Evolutionary conservation across 2,797 vertebrate species (phyloP).

Genomic region (Aldrovandia affinis): DNA sequence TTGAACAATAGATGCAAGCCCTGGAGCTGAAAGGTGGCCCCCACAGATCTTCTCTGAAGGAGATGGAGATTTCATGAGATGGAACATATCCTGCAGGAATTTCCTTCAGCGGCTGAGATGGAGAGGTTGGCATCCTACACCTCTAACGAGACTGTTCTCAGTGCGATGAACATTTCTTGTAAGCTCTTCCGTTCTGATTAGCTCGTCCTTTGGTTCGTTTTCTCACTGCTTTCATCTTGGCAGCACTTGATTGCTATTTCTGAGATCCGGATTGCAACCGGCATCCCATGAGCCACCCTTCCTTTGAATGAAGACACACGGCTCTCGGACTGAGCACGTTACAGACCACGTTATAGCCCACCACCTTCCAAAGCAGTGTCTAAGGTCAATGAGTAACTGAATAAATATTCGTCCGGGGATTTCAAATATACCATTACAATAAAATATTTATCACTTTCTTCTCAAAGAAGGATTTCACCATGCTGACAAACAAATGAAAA

Average conservation of each 20-base stretch:
- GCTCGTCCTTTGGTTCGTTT: constrained; percentile 32
- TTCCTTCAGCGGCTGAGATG: constrained; percentile 22
- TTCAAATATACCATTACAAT: too few relatives aligned
- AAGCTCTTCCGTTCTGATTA: constrained; percentile 38
- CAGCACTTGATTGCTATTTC: constrained; percentile 10
- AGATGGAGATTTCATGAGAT: constrained; percentile 42
- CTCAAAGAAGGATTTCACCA: too few relatives aligned
- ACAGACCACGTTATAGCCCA: background rate
- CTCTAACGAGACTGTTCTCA: constrained; percentile 37
- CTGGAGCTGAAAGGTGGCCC: constrained; percentile 28
- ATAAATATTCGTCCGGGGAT: too few relatives aligned
- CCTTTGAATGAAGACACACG: background rate
- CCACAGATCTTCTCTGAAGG: constrained; percentile 32
- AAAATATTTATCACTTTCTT: too few relatives aligned
- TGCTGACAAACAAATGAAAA: too few relatives aligned
- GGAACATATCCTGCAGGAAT: constrained; percentile 35
- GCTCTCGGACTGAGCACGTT: background rate
- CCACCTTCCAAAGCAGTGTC: background rate
- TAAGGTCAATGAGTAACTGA: background rate
- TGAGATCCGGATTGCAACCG: constrained; percentile 21
- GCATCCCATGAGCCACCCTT: background rate
- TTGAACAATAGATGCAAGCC: background rate
- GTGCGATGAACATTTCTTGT: constrained; percentile 29
- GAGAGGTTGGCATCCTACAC: constrained; percentile 28
- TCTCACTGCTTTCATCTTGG: constrained; percentile 33